phyloP scores from a whole-genome alignment of 2,797 vertebrate genomes.

The Neopelma chrysocephalum region DNA sequence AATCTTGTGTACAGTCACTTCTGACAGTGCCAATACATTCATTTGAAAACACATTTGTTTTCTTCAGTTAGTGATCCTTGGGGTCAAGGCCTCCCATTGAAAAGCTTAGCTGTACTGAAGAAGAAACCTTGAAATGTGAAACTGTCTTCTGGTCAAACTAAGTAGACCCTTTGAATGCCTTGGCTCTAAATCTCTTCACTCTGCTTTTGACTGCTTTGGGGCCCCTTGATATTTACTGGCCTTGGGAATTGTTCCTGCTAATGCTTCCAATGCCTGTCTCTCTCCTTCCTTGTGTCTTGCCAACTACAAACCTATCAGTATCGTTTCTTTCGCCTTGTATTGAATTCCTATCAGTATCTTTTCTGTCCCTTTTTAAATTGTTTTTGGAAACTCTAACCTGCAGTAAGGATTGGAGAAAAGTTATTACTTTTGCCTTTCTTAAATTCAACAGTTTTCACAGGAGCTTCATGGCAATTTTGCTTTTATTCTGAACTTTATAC shows the following conservation, averaged over 20 bases:
- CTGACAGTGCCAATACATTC: slow-evolving; percentile 58
- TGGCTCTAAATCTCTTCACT: slow-evolving; percentile 61
- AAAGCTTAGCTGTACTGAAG: slow-evolving; percentile 69
- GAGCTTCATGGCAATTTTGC: background rate
- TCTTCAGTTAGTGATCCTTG: slow-evolving; percentile 50
- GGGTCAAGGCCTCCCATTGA: slow-evolving; percentile 64
- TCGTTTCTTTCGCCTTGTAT: background rate
- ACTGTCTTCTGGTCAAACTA: slow-evolving; percentile 61
- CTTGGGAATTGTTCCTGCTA: slow-evolving; percentile 55
- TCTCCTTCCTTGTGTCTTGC: background rate
- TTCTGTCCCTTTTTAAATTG: background rate
- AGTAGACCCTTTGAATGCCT: slow-evolving; percentile 58
- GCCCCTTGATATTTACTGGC: slow-evolving; percentile 52
- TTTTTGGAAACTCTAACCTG: background rate
- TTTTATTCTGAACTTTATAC: background rate
- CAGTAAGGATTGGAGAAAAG: background rate
- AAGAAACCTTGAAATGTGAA: slow-evolving; percentile 71
- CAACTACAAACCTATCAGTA: background rate
- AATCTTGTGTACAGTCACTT: slow-evolving; percentile 51
- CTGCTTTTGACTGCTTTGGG: slow-evolving; percentile 48
- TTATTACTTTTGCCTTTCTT: background rate
- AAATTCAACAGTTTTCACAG: background rate
- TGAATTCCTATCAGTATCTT: background rate
- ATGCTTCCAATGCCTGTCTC: slow-evolving; percentile 21
- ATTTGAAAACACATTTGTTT: slow-evolving; percentile 66